Conservation (phyloP, 2,113 vertebrate species). For the Clinocottus analis region DNA sequence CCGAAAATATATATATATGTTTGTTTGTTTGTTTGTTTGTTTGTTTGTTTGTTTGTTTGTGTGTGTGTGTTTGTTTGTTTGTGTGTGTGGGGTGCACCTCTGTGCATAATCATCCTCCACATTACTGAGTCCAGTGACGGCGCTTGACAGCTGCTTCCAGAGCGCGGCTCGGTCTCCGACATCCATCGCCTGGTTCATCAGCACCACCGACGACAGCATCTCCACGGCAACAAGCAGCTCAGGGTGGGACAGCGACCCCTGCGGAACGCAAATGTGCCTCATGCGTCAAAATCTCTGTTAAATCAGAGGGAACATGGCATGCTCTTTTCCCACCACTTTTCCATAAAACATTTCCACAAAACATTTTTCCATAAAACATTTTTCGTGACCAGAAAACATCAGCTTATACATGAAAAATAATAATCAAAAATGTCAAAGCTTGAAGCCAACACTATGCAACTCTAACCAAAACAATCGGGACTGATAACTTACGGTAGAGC, state of each 20-base stretch:
- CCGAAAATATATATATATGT: too few relatives aligned
- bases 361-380: too few relatives aligned
- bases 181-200: conserved; percentile 94
- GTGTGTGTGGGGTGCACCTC: conserved; percentile 80
- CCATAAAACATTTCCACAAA: too few relatives aligned
- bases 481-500: too few relatives aligned
- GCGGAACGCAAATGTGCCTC: conserved; percentile 14
- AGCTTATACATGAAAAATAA: too few relatives aligned
- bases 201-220: conserved; percentile 96
- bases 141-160: conserved; percentile 92
- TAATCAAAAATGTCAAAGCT: too few relatives aligned
- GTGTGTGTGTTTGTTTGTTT: background rate
- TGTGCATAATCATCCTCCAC: conserved; percentile 94
- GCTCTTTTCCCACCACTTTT: too few relatives aligned
- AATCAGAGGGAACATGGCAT: background rate
- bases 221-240: conserved; percentile 95
- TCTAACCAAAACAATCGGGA: too few relatives aligned
- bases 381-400: too few relatives aligned
- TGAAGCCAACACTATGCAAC: too few relatives aligned
- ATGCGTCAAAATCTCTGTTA: background rate
- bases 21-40: background rate
- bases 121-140: conserved; percentile 93
- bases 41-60: background rate
- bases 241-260: conserved; percentile 92
- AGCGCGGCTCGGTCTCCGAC: conserved; percentile 88